Base-by-base conservation (phyloP, 2,888 invertebrate genomes). In the Leucophenga montana region DNA sequence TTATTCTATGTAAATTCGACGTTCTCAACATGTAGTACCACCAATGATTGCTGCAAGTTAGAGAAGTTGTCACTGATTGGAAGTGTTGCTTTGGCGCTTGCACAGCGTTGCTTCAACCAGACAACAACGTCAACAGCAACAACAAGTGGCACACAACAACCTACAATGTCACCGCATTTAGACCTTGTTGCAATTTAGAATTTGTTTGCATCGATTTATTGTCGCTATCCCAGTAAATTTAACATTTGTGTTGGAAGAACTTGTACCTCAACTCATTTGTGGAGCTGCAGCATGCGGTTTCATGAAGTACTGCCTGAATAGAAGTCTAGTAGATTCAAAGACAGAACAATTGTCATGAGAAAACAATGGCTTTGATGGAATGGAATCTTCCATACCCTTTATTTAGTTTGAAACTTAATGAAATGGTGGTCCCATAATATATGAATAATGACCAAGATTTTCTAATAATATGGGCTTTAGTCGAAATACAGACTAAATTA, bases 251-350 rank as follows among this genome's bases (percentile, higher is more conserved):
- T 67, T 66, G 66, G 69, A 22, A 71, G 59, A 62, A 71, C 68
- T 73, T 76, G 76, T 64, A 70, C 71, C 74, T 69, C 69, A 48
- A 64, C 68, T 74, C 66, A 71, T 75, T 75, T 67, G 64, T 46
- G 62, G 4, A 31, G 56, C 27, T 20, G 6, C 67, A 67, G 33
- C 67, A 54, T 27, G 27, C 27, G 27, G 27, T 27, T 27, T 2
- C 27, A 27, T 27, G 27, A 4, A 3, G 27, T 27, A 4, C 27
- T 27, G 27, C 27, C 2, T 27, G 27, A 27, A 27, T 27, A 27
- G 2, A 27, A 27, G 27, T 27, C 4, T 27, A 27, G 27, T 4
- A 27, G 27, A 27, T 27, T 27, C 27, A 27, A 67, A 27, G 31
- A 20, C n/a, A n/a, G n/a, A n/a, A n/a, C n/a, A 59, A 67, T 48